These are phyloP conservation scores for Aphodius granarius DNA, from an alignment of 2,888 invertebrate species.

Conservation along the genomic window DNA sequence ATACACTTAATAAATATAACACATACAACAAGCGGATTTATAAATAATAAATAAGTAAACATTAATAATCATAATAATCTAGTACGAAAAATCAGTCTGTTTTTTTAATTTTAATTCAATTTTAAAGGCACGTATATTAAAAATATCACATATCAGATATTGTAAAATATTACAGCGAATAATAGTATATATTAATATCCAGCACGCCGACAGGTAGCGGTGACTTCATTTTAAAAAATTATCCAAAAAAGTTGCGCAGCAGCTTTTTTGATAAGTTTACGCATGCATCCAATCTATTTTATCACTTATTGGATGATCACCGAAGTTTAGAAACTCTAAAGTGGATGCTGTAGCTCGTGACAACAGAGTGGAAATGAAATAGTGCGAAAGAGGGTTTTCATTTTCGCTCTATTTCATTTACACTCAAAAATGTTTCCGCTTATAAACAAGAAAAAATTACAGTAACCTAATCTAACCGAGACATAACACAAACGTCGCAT, in stretches of 20 bases:
- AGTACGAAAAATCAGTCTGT: not conserved
- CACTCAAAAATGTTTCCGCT: not conserved
- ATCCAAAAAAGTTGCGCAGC: conserved; percentile 8
- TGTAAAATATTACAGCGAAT: conserved; percentile 1
- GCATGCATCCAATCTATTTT: too few species aligned
- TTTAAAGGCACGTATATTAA: not conserved
- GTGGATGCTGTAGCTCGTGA: too few species aligned
- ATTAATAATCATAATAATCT: not conserved
- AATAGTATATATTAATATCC: conserved; percentile 6
- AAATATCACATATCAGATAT: not conserved
- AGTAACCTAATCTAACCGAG: not conserved
- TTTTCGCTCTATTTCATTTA: not conserved
- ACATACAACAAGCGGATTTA: not conserved
- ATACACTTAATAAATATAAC: conserved; percentile 10
- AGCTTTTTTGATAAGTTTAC: conserved; percentile 10
- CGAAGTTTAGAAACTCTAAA: too few species aligned
- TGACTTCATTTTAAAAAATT: conserved; percentile 3
- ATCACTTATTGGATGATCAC: too few species aligned
- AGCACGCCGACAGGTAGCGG: not conserved
- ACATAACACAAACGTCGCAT: not conserved
- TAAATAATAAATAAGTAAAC: not conserved
- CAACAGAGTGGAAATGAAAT: too few species aligned
- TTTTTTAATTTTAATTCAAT: too few species aligned
- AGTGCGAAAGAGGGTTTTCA: not conserved
- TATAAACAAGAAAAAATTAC: not conserved